Conservation (phyloP, 2,113 vertebrate genomes). For the Plotosus lineatus region DNA sequence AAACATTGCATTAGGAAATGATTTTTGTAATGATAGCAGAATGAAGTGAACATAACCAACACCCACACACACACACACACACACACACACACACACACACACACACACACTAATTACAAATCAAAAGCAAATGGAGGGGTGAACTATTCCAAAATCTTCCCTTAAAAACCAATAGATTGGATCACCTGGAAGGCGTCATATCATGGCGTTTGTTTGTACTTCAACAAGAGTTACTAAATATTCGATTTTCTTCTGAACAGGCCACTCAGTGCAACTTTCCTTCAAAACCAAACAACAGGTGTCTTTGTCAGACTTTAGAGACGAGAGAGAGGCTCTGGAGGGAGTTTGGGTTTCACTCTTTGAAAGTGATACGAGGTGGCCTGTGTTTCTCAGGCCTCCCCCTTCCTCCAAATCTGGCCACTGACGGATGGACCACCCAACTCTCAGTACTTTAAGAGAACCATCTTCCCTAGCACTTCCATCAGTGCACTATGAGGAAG, state of each 20-base stretch:
- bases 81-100: no score
- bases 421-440: slow-evolving; percentile 81
- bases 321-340: slow-evolving; percentile 60
- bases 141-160: neutral
- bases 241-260: slow-evolving; percentile 69
- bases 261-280: slow-evolving; percentile 67
- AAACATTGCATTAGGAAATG: neutral
- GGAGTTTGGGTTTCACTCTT: slow-evolving; percentile 72
- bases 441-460: slow-evolving; percentile 69
- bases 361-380: slow-evolving; percentile 77
- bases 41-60: neutral
- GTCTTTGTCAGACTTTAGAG: slow-evolving; percentile 73
- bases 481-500: slow-evolving; percentile 67
- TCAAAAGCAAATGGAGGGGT: neutral
- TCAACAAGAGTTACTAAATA: neutral
- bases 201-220: slow-evolving; percentile 28
- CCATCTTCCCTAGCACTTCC: slow-evolving; percentile 65
- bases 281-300: slow-evolving; percentile 77
- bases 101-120: neutral
- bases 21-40: neutral
- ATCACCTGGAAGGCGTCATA: neutral
- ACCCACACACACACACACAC: neutral
- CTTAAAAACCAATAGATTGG: neutral
- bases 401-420: slow-evolving; percentile 69
- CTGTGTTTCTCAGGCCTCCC: slow-evolving; percentile 75